Base-by-base conservation (phyloP, 1,140 invertebrate species). In the Neodiprion virginianus region DNA sequence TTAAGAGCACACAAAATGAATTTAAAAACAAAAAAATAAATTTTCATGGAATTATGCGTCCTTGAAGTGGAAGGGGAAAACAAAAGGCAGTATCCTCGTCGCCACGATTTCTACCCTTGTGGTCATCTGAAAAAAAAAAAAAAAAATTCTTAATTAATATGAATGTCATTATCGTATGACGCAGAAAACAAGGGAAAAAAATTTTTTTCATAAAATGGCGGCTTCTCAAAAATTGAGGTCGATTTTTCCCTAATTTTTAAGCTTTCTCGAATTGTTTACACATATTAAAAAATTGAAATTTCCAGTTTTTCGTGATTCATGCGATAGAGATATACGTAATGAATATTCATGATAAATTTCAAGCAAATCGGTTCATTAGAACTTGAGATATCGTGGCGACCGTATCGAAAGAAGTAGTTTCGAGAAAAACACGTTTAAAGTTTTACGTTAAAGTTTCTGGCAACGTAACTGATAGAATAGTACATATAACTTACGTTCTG, bases 381-480 rank as follows among this genome's bases (percentile, higher is more conserved):
- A 61, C 53, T 61, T 61, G 53, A 61, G n/a, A 61, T 61, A 61
- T 61, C 53, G n/a, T 61, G 10, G 10, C 53, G n/a, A 61, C 53
- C n/a, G n/a, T 61, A n/a, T 61, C n/a, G 53, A 61, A 61, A 61
- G n/a, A 61, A 61, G 53, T 61, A 61, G 10, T 61, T 61, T 61
- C n/a, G 10, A 61, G 53, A 61, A 61, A 61, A 61, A 61, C 53
- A n/a, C 53, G 53, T 61, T 61, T 61, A 61, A 61, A 61, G 53
- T 61, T 61, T n/a, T 61, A n/a, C 10, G 53, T 17, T n/a, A 10
- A 61, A 61, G n/a, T 10, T 61, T 61, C n/a, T n/a, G n/a, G 53
- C 10, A 61, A 61, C n/a, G n/a, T 61, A 61, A 17, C 17, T 17
- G 17, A 17, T 17, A 17, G 17, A 17, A 17, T 17, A 17, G 17